A percentile compares a stretch with the other conserved stretches of the same genome.
These are phyloP conservation scores for Napeogenes sylphis DNA, from an alignment of 2,888 invertebrate genomes.

Conservation along the genomic window DNA sequence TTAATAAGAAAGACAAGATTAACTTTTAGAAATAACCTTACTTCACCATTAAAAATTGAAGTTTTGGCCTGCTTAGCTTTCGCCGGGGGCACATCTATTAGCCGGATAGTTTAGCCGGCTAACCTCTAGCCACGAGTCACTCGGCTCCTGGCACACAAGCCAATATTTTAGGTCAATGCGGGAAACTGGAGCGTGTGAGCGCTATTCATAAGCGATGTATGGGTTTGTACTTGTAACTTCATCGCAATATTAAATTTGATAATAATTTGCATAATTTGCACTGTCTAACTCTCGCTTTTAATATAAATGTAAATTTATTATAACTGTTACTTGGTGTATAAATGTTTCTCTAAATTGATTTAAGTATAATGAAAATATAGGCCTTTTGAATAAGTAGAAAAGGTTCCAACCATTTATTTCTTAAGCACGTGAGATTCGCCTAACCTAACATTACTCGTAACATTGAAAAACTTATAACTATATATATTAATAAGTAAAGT, in stretches of 20 bases:
- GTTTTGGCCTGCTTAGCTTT: background rate
- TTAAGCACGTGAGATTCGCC: too few species aligned
- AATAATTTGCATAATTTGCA: constrained; percentile 18
- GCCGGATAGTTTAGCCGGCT: constrained; percentile 1
- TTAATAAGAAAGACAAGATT: background rate
- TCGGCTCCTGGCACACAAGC: constrained; percentile 13
- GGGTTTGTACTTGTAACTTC: constrained; percentile 11
- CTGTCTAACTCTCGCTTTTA: background rate
- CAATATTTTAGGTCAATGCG: constrained; percentile 25
- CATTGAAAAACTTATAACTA: too few species aligned
- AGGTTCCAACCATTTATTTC: too few species aligned
- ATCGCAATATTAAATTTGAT: constrained; percentile 13
- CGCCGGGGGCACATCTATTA: background rate
- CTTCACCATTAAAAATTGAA: background rate
- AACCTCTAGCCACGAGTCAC: background rate
- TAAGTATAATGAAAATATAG: too few species aligned
- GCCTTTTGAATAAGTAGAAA: too few species aligned
- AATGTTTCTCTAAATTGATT: too few species aligned
- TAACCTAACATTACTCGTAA: too few species aligned
- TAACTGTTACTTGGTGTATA: background rate
- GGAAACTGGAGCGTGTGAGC: constrained; percentile 28
- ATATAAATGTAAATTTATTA: background rate
- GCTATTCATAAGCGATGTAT: constrained; percentile 23
- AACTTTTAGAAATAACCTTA: background rate
- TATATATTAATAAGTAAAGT: too few species aligned